Base-by-base conservation (phyloP, 2,797 vertebrate species). In the Muraenolepis orangiensis region DNA sequence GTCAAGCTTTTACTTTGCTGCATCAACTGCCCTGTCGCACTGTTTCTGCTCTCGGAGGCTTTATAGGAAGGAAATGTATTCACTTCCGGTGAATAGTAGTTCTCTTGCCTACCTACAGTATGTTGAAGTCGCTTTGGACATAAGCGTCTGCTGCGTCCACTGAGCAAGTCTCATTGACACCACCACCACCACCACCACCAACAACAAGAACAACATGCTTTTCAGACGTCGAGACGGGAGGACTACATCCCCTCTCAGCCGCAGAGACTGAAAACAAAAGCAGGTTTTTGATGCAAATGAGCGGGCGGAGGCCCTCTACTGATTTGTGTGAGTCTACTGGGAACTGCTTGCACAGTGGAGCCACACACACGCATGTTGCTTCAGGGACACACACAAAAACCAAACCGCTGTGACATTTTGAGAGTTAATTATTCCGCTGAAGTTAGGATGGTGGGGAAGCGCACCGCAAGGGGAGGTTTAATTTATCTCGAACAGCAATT, bases 401-500 rank as follows among this genome's bases (percentile, higher is more conserved):
- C 73, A 61, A 81, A 83, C 77, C 64, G 30, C 64, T 70, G 70
- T 84, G 84, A 84, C 82, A 82, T 74, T 74, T 84, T 68, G 72
- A 84, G 79, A 83, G 72, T 76, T 80, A 90, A 91, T 89, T 86
- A 87, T 74, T 81, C 73, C 12, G 81, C 69, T 79, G 32, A 78
- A 75, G 80, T 69, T 40, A 75, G 31, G 13, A 71, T 72, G 42
- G 30, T 28, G 66, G 29, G 23, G 34, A 30, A 20, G n/a, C 26
- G 7, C 57, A 23, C 31, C 36, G 42, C 26, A 26, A 42, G 70
- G 46, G 72, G 40, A 76, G 23, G 71, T 78, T 85, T 80, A 76
- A 80, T 77, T 85, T 72, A 57, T 69, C 70, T 79, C 82, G 75
- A 82, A 73, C 79, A 69, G 82, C 83, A 87, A 84, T 87, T 86